Conservation (phyloP, 2,888 invertebrate genomes). For the Watsonalla cultraria region DNA sequence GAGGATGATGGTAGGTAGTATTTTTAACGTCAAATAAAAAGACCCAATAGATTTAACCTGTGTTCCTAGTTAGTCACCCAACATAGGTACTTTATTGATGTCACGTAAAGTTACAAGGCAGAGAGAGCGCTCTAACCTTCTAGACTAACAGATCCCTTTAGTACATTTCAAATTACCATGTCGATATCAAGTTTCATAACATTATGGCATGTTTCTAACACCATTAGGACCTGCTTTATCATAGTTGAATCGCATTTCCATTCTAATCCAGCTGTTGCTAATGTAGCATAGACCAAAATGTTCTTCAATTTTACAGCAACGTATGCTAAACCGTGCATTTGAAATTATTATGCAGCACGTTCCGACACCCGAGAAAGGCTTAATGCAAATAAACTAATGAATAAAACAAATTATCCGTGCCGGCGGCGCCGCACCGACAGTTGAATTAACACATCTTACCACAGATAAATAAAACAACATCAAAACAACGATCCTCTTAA, state of each 20-base stretch:
- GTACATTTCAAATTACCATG: too few species aligned
- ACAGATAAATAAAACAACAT: conserved; percentile 11
- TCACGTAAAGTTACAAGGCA: too few species aligned
- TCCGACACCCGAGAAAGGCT: not conserved
- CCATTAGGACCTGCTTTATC: too few species aligned
- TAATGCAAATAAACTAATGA: conserved; percentile 2
- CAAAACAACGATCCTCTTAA: conserved; percentile 2
- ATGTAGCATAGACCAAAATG: not conserved
- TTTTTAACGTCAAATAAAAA: too few species aligned
- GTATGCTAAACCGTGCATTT: not conserved
- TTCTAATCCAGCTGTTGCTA: not conserved
- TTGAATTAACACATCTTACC: conserved; percentile 28
- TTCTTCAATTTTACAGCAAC: not conserved
- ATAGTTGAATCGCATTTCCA: not conserved
- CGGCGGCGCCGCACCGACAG: conserved; percentile 3
- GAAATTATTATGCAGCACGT: not conserved
- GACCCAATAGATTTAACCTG: too few species aligned
- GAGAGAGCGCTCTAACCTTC: too few species aligned
- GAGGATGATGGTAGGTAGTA: too few species aligned
- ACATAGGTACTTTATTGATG: too few species aligned
- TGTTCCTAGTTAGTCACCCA: too few species aligned
- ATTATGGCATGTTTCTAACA: too few species aligned
- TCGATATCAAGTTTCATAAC: too few species aligned
- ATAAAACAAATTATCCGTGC: not conserved
- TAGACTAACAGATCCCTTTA: too few species aligned